Conservation (phyloP, 2,888 invertebrate species). For the Acleris laterana region DNA sequence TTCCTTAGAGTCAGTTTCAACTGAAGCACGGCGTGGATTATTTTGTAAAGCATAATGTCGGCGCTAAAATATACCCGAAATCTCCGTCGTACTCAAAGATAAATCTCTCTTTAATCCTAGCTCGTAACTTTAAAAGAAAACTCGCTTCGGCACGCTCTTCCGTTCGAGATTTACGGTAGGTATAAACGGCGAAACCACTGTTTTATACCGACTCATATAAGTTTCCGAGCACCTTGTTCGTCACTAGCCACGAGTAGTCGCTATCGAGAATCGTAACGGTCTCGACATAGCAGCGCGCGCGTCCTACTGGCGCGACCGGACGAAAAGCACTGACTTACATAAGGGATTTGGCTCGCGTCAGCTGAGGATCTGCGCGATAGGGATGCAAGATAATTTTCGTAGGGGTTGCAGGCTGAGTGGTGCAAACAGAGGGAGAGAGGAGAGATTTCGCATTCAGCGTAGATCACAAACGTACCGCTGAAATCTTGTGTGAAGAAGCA, state of each 20-base stretch:
- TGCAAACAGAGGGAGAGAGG: conserved; percentile 67
- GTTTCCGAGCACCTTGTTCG: conserved; percentile 46
- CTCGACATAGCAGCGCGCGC: conserved; percentile 64
- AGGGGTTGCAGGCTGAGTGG: conserved; percentile 66
- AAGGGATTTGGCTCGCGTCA: conserved; percentile 77
- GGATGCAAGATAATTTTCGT: conserved; percentile 65
- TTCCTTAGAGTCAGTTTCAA: conserved; percentile 51
- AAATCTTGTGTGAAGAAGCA: conserved; percentile 79
- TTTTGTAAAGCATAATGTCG: conserved; percentile 61
- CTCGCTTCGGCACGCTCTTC: conserved; percentile 58
- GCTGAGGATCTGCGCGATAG: conserved; percentile 65
- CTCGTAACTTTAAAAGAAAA: conserved; percentile 63
- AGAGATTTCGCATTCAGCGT: conserved; percentile 66
- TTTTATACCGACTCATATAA: conserved; percentile 39
- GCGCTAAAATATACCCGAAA: conserved; percentile 64
- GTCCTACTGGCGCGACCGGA: conserved; percentile 52
- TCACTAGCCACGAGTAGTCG: conserved; percentile 48
- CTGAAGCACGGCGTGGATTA: conserved; percentile 59
- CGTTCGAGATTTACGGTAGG: conserved; percentile 54
- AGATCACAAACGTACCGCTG: conserved; percentile 61
- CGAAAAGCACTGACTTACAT: conserved; percentile 79
- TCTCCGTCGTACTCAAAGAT: conserved; percentile 61
- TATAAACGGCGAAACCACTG: conserved; percentile 42
- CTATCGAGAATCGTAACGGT: conserved; percentile 42
- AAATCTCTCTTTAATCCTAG: conserved; percentile 64